Percentiles rank a stretch among this genome's conserved stretches.
Evolutionary conservation across 2,113 vertebrate genomes (phyloP).

Genomic region (Sorex araneus): DNA sequence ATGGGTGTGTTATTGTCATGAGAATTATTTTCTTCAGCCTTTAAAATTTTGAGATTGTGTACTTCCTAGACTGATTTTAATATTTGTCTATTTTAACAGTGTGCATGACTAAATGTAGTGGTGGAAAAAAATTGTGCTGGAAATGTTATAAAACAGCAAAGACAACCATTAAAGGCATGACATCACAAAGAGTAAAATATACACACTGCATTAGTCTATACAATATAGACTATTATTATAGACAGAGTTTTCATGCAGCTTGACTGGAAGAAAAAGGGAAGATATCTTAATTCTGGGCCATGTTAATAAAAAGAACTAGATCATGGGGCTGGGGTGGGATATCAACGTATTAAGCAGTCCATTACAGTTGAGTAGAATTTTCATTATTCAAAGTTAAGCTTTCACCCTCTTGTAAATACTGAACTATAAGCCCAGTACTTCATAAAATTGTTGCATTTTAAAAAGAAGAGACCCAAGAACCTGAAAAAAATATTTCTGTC

Average conservation of each 20-base stretch:
- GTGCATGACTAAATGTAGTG: not conserved
- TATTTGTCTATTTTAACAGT: not conserved
- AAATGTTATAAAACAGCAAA: conserved; percentile 5
- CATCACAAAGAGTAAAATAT: too few relatives aligned
- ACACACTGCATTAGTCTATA: too few relatives aligned
- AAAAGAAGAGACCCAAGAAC: not conserved
- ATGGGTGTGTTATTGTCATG: not conserved
- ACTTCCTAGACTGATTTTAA: not conserved
- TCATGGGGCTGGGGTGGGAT: too few relatives aligned
- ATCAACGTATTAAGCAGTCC: not conserved
- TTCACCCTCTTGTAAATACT: not conserved
- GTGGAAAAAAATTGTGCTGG: conserved; percentile 3
- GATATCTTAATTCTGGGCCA: not conserved
- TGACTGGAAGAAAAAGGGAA: not conserved
- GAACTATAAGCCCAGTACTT: not conserved
- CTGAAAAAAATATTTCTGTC: not conserved
- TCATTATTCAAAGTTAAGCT: not conserved
- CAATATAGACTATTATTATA: too few relatives aligned
- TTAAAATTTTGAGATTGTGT: conserved; percentile 1
- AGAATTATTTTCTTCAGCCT: not conserved
- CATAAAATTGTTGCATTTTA: not conserved
- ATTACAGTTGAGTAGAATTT: not conserved
- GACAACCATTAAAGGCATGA: too few relatives aligned
- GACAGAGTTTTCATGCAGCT: not conserved
- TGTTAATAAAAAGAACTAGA: not conserved